phyloP scores from a whole-genome alignment of 2,113 vertebrate species.

The Dicaeum eximium region DNA sequence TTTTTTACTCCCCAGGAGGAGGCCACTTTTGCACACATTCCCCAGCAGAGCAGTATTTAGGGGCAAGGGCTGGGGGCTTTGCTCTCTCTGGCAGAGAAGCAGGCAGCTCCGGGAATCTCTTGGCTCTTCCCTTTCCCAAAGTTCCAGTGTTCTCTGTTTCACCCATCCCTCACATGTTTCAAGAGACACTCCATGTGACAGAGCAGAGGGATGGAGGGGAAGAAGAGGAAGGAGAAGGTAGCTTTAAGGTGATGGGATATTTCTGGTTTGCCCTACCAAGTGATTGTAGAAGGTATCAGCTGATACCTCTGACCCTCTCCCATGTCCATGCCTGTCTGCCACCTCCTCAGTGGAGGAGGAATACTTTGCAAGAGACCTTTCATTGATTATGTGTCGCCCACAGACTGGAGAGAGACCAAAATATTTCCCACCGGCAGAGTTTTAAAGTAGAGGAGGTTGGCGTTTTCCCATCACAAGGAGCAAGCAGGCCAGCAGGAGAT shows the following conservation, averaged over 20 bases:
- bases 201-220: neutral
- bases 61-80: rapidly evolving
- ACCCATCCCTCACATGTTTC: neutral
- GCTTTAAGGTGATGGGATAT: neutral
- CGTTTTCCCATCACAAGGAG: neutral
- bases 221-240: neutral
- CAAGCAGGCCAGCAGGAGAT: neutral
- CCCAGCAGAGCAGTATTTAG: neutral
- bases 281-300: neutral
- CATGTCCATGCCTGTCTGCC: neutral
- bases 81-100: neutral
- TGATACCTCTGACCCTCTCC: neutral
- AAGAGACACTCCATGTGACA: neutral
- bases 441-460: neutral
- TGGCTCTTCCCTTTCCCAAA: neutral
- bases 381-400: neutral
- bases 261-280: neutral
- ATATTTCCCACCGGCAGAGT: neutral
- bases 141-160: neutral
- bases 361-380: neutral
- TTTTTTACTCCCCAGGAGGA: rapidly evolving
- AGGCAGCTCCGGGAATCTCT: neutral
- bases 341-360: neutral
- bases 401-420: neutral
- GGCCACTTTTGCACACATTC: neutral